Conservation (phyloP, 2,113 vertebrate species). For the Elgaria multicarinata region DNA sequence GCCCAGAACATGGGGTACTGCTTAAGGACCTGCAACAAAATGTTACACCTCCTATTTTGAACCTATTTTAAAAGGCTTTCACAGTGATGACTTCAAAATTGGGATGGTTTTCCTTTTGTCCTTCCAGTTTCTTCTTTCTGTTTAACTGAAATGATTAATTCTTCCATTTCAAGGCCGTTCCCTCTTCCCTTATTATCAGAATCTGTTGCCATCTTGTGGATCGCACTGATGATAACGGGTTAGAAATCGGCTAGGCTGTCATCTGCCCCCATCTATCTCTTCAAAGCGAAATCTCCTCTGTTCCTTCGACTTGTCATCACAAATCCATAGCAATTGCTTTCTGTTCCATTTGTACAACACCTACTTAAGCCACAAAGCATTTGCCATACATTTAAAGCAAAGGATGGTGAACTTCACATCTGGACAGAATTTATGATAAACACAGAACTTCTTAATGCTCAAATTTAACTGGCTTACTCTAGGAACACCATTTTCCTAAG, state of each 20-base stretch:
- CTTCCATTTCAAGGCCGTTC: neutral
- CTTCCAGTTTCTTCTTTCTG: neutral
- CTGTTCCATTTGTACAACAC: neutral
- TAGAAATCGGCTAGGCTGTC: neutral
- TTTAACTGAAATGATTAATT: neutral
- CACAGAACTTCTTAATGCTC: neutral
- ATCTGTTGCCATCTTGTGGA: conserved; percentile 1
- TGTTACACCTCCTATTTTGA: neutral
- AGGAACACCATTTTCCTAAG: neutral
- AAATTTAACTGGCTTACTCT: neutral
- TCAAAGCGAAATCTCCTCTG: neutral
- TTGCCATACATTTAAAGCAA: conserved; percentile 1
- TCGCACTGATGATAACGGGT: neutral
- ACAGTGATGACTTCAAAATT: neutral
- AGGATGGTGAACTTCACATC: conserved; percentile 3
- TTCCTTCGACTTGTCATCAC: neutral
- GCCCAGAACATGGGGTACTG: neutral
- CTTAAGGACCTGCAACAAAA: neutral
- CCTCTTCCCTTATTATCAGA: neutral
- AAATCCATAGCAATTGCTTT: neutral
- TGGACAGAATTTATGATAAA: conserved; percentile 10
- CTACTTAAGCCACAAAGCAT: neutral
- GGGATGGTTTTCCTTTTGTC: neutral
- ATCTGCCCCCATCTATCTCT: neutral
- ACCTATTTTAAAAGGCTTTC: neutral